Conservation (phyloP, 2,113 vertebrate genomes). For the Lycocorax pyrrhopterus region DNA sequence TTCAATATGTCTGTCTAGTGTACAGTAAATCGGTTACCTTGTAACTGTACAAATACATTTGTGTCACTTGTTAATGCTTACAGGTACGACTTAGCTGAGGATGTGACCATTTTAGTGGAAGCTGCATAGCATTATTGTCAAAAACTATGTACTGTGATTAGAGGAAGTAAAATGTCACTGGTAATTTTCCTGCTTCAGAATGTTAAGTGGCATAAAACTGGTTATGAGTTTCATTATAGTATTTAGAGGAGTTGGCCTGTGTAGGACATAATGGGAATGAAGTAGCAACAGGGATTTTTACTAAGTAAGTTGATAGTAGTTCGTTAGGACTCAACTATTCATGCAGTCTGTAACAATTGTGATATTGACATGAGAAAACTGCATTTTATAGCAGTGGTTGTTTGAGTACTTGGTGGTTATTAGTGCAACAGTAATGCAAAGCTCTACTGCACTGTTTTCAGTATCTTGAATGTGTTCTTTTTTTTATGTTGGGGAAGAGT, state of each 20-base stretch:
- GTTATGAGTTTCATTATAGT: neutral
- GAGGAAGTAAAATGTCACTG: neutral
- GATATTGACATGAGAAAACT: neutral
- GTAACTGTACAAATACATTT: neutral
- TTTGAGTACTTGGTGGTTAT: neutral
- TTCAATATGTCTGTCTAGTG: neutral
- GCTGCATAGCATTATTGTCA: neutral
- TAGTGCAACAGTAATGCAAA: neutral
- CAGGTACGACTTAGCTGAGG: neutral
- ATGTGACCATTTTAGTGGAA: neutral
- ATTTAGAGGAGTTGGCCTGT: fast-evolving
- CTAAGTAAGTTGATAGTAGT: neutral
- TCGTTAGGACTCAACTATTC: neutral
- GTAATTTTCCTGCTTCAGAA: neutral
- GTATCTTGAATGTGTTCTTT: neutral
- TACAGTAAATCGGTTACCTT: neutral
- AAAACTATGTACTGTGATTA: neutral
- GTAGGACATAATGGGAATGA: neutral
- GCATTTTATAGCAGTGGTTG: neutral
- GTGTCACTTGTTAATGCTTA: neutral
- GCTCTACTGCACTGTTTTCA: neutral
- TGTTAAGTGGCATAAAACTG: neutral
- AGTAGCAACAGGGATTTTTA: neutral
- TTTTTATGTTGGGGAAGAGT: neutral
- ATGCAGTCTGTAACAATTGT: neutral